Conservation (phyloP, 2,113 vertebrate genomes). For the Romanogobio albipinnatus region DNA sequence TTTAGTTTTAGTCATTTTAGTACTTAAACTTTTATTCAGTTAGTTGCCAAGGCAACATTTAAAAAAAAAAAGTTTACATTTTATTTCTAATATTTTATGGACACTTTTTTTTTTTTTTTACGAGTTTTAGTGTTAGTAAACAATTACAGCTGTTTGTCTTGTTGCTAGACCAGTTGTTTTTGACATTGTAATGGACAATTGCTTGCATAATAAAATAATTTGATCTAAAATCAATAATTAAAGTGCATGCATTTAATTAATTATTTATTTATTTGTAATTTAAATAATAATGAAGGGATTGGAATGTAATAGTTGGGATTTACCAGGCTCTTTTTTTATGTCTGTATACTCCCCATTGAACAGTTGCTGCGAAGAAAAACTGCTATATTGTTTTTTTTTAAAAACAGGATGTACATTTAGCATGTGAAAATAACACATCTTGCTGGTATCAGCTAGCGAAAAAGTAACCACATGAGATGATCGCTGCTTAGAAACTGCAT, state of each 20-base stretch:
- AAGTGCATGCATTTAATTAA: background rate
- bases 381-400: background rate
- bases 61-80: no score
- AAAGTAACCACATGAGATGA: conserved; percentile 10
- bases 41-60: background rate
- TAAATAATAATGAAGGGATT: background rate
- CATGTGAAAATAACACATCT: background rate
- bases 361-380: background rate
- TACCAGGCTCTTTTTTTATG: background rate
- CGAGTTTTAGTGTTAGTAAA: background rate
- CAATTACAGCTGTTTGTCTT: background rate
- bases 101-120: background rate
- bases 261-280: background rate
- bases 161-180: background rate
- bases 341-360: background rate
- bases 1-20: background rate
- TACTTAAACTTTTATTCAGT: background rate
- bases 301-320: background rate
- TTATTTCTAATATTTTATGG: no score
- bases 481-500: conserved; percentile 6
- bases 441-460: background rate
- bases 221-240: background rate
- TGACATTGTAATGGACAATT: background rate
- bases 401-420: conserved; percentile 5
- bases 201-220: background rate